phyloP scores from a whole-genome alignment of 2,888 invertebrate genomes.

The Tachina grossa region DNA sequence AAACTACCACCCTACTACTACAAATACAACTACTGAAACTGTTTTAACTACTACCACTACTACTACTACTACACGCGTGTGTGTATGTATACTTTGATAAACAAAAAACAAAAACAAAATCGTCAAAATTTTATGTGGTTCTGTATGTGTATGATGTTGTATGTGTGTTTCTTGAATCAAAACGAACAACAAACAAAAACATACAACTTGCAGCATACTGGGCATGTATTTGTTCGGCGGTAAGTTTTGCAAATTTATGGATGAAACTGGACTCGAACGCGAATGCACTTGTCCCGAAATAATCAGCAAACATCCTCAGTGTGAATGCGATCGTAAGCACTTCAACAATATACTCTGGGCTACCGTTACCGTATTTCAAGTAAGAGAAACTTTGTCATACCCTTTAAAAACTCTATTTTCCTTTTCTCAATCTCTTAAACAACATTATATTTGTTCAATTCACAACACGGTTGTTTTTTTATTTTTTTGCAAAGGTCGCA shows the following conservation, averaged over 20 bases:
- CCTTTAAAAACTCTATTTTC: constrained; percentile 20
- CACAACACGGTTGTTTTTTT: not conserved
- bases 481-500: too few relatives aligned
- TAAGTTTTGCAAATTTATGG: constrained; percentile 99
- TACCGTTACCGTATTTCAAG: constrained; percentile 98
- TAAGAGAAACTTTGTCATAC: constrained; percentile 84
- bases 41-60: constrained; percentile 67
- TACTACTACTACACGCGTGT: constrained; percentile 72
- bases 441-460: constrained; percentile 13
- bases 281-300: constrained; percentile 97
- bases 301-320: constrained; percentile 93
- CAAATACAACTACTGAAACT: constrained; percentile 52
- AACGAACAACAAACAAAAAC: constrained; percentile 32
- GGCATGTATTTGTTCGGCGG: constrained; percentile 99
- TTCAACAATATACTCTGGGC: constrained; percentile 99
- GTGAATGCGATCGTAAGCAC: constrained; percentile 98
- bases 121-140: constrained; percentile 43
- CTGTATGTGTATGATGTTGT: constrained; percentile 62
- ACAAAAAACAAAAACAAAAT: constrained; percentile 43
- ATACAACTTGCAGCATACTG: constrained; percentile 91
- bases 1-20: constrained; percentile 66
- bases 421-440: not conserved
- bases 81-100: constrained; percentile 37
- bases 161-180: constrained; percentile 55
- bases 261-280: constrained; percentile 91